Evolutionary conservation across 2,113 vertebrate species (phyloP).

Genomic region (Micromys minutus): DNA sequence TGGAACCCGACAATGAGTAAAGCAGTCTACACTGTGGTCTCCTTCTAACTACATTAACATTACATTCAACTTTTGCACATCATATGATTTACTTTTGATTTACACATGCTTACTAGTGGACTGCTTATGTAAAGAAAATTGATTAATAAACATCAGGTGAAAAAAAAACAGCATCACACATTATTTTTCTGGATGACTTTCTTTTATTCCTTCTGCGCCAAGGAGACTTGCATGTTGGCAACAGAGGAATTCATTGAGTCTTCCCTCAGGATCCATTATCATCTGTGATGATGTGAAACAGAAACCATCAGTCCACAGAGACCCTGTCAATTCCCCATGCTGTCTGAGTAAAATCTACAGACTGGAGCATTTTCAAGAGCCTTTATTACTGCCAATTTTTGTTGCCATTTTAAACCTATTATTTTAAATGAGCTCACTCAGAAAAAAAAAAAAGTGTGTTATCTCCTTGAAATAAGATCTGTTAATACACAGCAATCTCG

Average conservation of each 20-base stretch:
- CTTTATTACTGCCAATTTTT: conserved; percentile 50
- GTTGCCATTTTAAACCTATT: conserved; percentile 36
- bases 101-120: neutral
- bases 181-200: neutral
- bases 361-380: conserved; percentile 24
- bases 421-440: conserved; percentile 53
- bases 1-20: neutral
- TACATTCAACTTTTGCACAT: neutral
- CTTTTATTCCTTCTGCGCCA: conserved; percentile 15
- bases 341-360: conserved; percentile 49
- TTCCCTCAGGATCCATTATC: conserved; percentile 65
- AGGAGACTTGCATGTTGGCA: neutral
- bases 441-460: neutral
- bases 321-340: conserved; percentile 67
- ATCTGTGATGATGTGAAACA: conserved; percentile 73
- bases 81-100: neutral
- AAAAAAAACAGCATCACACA: neutral
- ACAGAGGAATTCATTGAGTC: conserved; percentile 16
- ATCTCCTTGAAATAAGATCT: conserved; percentile 42
- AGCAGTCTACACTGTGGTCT: neutral
- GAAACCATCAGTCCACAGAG: conserved; percentile 47
- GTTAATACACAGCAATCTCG: neutral
- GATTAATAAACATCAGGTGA: neutral
- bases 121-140: neutral
- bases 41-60: neutral